Evolutionary conservation across 64 coral and sea anemone genomes (phyloP), one percentile per base, ranked within the genome.

Genomic region (Stichodactyla mertensii): DNA sequence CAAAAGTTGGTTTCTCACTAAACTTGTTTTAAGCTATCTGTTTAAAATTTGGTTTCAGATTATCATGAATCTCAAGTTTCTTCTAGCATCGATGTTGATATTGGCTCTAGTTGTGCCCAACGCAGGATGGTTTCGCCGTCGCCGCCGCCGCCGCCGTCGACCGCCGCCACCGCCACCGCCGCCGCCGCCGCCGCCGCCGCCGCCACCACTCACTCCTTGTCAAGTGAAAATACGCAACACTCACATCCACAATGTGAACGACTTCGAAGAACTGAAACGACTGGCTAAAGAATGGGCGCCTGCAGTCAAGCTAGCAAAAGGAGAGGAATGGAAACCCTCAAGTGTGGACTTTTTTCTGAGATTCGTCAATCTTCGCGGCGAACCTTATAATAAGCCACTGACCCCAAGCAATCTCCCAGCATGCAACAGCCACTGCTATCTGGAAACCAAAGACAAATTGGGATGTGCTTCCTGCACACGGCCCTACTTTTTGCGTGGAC

Each of bases 241-340:
- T 27, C 7, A 6, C 24, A 71, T 71, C 4, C 67, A 19, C 19
- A 22, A 71, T 45, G 24, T 71, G 7, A 9, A 27, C 13, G 67
- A 8, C 67, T 16, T 16, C 0, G 56, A 45, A 58, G 20, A 71
- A 22, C 11, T 71, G 13, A 20, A 71, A 20, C 18, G 20, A 8
- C 24, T 71, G 67, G 79, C 79, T 28, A 82, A 31, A 55, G 26
- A 18, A 23, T 88, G 69, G 77, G 86, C 86, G 6, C 86, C 86
- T 10, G 12, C 57, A 20, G 86, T 88, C 20, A 78, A 78, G 69
- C 86, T 88, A 16, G 70, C 69, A 1, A 54, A 78, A 10, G 51
- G 55, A 56, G 86, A 88, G 52, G 54, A 24, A 18, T 88, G 69
- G 69, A 88, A 52, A 12, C 86, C 86, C 53, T 88, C 86, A 24